These are phyloP conservation scores for Cosmia trapezina DNA, from an alignment of 2,888 invertebrate genomes.

Conservation along the genomic window DNA sequence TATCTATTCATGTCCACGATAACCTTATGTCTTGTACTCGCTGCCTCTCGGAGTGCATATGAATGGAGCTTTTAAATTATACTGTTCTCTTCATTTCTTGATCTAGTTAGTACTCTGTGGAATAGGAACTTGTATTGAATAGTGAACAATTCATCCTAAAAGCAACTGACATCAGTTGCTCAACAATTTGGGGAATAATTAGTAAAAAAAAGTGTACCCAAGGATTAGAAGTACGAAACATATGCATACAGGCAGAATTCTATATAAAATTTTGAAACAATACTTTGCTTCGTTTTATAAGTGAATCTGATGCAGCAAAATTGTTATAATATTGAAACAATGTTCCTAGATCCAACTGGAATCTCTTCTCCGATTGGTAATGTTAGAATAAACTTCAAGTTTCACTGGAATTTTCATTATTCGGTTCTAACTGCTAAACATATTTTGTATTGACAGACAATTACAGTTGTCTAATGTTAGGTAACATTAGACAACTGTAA, in stretches of 20 bases:
- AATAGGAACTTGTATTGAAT: neutral
- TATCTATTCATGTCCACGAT: slow-evolving; percentile 43
- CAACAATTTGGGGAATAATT: neutral
- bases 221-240: neutral
- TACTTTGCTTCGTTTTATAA: neutral
- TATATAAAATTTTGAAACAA: no score
- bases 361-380: neutral
- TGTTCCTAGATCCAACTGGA: neutral
- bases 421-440: slow-evolving; percentile 35
- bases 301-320: neutral
- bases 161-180: neutral
- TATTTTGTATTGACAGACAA: slow-evolving; percentile 22
- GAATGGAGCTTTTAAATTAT: slow-evolving; percentile 46
- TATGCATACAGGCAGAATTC: neutral
- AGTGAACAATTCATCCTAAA: neutral
- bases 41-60: slow-evolving; percentile 37
- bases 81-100: slow-evolving; percentile 34
- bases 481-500: slow-evolving; percentile 46
- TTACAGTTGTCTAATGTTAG: no score
- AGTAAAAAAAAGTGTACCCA: neutral
- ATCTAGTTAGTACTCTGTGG: neutral
- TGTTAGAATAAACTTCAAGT: neutral
- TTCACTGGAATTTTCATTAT: slow-evolving; percentile 1
- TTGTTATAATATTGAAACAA: neutral
- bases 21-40: slow-evolving; percentile 46